These are phyloP conservation scores for Mustela lutreola DNA, from an alignment of 2,113 vertebrate species.

Conservation along the genomic window DNA sequence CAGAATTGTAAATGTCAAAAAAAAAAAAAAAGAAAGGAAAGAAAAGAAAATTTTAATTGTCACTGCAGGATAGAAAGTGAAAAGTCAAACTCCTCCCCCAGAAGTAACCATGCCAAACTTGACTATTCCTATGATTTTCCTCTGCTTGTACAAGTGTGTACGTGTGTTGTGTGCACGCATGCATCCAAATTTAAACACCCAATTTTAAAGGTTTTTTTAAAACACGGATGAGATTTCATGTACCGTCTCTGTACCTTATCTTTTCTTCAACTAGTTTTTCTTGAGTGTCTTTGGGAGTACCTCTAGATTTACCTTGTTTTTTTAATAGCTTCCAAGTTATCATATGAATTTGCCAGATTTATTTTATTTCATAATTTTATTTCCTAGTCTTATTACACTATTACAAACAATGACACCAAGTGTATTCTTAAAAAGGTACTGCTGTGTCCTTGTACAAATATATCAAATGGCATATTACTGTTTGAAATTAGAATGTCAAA, in stretches of 20 bases:
- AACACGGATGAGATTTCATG: not conserved
- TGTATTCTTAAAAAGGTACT: not conserved
- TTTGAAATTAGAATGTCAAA: not conserved
- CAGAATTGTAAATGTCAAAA: not conserved
- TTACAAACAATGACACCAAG: not conserved
- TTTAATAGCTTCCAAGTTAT: not conserved
- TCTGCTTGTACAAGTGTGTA: not conserved
- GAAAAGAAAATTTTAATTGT: not conserved
- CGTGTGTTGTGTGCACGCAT: accelerated
- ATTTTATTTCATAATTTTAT: not conserved
- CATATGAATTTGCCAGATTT: not conserved
- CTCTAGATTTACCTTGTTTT: not conserved
- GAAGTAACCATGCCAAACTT: not conserved
- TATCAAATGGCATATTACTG: not conserved
- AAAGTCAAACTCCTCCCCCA: not conserved
- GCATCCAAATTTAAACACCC: not conserved
- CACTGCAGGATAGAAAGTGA: not conserved
- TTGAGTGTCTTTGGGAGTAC: not conserved
- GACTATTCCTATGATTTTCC: not conserved
- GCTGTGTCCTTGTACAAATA: not conserved
- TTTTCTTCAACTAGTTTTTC: not conserved
- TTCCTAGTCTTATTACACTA: not conserved
- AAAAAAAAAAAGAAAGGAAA: not conserved
- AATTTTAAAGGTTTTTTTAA: not conserved
- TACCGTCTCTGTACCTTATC: not conserved